Conservation (phyloP, 1,140 invertebrate genomes). For the Meloidogyne floridensis region DNA sequence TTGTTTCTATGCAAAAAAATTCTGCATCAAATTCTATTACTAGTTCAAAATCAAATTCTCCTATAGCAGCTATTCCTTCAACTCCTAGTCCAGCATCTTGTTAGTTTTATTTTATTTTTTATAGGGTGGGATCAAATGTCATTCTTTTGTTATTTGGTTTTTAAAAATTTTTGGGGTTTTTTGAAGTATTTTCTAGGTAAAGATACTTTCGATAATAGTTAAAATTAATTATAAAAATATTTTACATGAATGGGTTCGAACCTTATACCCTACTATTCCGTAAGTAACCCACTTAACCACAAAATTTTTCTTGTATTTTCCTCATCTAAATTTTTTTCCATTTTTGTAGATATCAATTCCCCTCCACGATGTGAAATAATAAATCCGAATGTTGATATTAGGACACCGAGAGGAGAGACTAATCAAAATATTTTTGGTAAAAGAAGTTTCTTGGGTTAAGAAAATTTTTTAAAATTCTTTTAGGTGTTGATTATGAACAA, state of each 20-base stretch:
- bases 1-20: not conserved
- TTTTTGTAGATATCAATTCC: conserved; percentile 6
- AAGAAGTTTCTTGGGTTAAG: too few species aligned
- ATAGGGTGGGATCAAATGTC: not conserved
- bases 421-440: not conserved
- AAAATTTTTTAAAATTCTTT: too few species aligned
- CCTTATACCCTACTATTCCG: too few species aligned
- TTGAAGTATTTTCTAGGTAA: too few species aligned
- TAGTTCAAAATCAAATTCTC: not conserved
- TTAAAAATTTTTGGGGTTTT: too few species aligned
- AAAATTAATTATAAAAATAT: too few species aligned
- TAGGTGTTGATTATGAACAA: not conserved
- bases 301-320: too few species aligned
- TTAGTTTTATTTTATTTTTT: not conserved
- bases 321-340: too few species aligned
- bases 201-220: too few species aligned
- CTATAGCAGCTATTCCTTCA: not conserved
- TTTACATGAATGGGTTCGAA: too few species aligned
- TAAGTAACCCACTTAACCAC: too few species aligned
- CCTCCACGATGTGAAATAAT: not conserved
- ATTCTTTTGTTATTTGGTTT: too few species aligned
- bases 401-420: not conserved
- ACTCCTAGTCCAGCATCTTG: not conserved
- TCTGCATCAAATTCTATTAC: not conserved
- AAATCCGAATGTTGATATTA: not conserved